Conservation (phyloP, 1,140 invertebrate genomes). For the Drosophila kohkoa region DNA sequence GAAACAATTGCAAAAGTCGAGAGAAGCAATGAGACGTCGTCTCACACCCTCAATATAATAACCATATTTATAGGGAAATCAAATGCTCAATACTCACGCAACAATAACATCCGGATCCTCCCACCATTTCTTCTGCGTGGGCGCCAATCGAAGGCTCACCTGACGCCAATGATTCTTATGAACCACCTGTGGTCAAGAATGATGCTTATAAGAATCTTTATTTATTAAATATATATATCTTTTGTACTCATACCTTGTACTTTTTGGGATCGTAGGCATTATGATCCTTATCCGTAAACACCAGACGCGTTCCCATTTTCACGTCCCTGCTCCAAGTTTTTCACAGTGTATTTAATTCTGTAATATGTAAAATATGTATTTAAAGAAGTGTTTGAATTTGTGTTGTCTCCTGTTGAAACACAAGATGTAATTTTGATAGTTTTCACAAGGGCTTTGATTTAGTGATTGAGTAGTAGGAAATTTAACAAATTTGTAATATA, state of each 20-base stretch:
- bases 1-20: neutral
- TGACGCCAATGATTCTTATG: slow-evolving; percentile 78
- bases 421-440: slow-evolving; percentile 59
- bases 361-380: slow-evolving; percentile 13
- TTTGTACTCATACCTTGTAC: slow-evolving; percentile 50
- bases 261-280: slow-evolving; percentile 76
- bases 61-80: neutral
- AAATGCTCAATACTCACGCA: slow-evolving; percentile 75
- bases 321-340: neutral
- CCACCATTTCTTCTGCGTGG: slow-evolving; percentile 80
- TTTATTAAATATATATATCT: neutral
- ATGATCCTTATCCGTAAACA: slow-evolving; percentile 72
- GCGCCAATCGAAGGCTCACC: slow-evolving; percentile 72
- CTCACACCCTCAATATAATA: neutral
- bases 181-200: slow-evolving; percentile 44
- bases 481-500: too few species aligned
- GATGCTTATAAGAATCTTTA: neutral
- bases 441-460: neutral
- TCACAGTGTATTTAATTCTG: slow-evolving; percentile 10
- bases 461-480: too few species aligned
- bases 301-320: slow-evolving; percentile 68
- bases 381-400: slow-evolving; percentile 11
- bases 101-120: slow-evolving; percentile 83
- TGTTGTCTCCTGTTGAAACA: slow-evolving; percentile 33
- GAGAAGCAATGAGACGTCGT: neutral